Conservation (phyloP, 2,113 vertebrate genomes). For the Mola mola region DNA sequence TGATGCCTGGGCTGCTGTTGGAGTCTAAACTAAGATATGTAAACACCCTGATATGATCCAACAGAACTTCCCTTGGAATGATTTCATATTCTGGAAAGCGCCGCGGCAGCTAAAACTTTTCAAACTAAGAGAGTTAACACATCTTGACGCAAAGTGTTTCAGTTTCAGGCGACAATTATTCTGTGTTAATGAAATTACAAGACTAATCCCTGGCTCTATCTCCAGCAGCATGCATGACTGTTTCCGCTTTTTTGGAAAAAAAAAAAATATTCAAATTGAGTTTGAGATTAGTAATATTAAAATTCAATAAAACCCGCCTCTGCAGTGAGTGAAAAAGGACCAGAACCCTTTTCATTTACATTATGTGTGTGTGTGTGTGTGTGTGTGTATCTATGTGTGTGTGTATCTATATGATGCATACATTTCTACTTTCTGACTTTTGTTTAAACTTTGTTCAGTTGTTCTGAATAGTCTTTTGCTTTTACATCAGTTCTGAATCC, state of each 20-base stretch:
- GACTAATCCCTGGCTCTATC: neutral
- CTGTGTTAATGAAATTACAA: slow-evolving; percentile 14
- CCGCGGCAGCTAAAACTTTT: neutral
- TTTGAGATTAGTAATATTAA: neutral
- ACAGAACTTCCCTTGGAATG: neutral
- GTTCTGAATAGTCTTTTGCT: too few relatives aligned
- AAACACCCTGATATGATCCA: neutral
- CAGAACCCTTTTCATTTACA: too few relatives aligned
- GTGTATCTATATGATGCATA: too few relatives aligned
- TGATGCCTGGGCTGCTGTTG: neutral
- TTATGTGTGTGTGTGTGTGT: too few relatives aligned
- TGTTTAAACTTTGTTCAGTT: too few relatives aligned
- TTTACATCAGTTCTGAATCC: too few relatives aligned
- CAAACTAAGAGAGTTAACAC: neutral
- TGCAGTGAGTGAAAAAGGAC: too few relatives aligned
- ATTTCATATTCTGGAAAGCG: neutral
- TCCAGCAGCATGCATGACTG: neutral
- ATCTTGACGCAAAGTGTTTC: neutral
- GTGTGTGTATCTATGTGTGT: too few relatives aligned
- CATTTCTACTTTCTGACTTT: too few relatives aligned
- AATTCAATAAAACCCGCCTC: slow-evolving; percentile 4
- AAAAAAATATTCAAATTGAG: slow-evolving; percentile 4
- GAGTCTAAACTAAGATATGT: neutral
- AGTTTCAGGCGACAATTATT: neutral
- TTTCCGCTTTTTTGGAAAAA: neutral